phyloP scores from a whole-genome alignment of 1,140 invertebrate genomes.

The Tetramorium alpestre region DNA sequence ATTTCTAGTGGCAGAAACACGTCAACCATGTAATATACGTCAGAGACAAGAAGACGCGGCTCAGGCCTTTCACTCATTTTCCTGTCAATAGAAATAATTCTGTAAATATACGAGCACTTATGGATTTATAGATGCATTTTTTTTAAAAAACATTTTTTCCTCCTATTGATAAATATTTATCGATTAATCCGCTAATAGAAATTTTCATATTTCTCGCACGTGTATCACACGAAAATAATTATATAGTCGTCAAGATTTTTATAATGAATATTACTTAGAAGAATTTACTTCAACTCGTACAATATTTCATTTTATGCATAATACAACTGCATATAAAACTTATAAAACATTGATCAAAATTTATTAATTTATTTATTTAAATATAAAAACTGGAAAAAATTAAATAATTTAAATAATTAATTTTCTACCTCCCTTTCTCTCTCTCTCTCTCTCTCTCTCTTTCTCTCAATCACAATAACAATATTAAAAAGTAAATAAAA shows the following conservation, averaged over 20 bases:
- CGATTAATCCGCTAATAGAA: not conserved
- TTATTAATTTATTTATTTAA: too few relatives aligned
- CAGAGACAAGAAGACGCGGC: not conserved
- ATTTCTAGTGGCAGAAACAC: not conserved
- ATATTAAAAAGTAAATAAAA: not conserved
- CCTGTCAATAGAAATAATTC: not conserved
- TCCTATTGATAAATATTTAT: not conserved
- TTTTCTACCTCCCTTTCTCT: too few relatives aligned
- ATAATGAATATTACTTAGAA: not conserved
- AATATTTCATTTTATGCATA: not conserved
- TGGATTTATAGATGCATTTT: not conserved
- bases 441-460: not conserved
- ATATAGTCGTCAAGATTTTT: not conserved
- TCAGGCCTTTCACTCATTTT: slow-evolving; percentile 36
- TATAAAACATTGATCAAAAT: not conserved
- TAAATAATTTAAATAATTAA: not conserved
- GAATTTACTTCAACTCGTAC: not conserved
- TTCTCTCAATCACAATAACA: not conserved
- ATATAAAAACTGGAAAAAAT: not conserved
- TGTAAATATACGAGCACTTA: not conserved
- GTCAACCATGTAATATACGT: not conserved
- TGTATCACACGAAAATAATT: not conserved
- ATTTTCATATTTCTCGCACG: not conserved
- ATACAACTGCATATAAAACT: not conserved
- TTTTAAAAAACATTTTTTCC: not conserved